Evolutionary conservation across 2,797 vertebrate species (phyloP).

Genomic region (Vultur gryphus): DNA sequence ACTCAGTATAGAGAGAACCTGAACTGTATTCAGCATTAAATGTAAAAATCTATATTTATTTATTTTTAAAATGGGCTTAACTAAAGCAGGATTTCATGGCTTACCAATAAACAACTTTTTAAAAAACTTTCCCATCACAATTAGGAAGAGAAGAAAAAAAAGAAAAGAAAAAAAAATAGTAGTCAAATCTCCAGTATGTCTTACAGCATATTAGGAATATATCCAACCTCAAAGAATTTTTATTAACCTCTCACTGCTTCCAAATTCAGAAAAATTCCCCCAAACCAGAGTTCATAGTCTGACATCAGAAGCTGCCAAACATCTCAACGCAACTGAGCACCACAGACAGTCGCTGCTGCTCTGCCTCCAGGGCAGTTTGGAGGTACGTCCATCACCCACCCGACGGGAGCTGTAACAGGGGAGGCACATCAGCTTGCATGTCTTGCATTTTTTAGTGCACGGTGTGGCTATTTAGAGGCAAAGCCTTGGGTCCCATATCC

Average conservation of each 20-base stretch:
- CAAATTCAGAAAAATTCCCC: background rate
- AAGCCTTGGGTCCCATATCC: background rate
- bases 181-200: background rate
- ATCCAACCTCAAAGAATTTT: background rate
- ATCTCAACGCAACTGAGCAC: fast-evolving
- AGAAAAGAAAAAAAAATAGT: background rate
- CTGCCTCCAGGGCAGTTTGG: background rate
- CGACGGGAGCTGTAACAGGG: fast-evolving
- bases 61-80: background rate
- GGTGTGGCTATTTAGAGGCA: background rate
- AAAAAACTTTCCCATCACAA: background rate
- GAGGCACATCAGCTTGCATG: background rate
- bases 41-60: background rate
- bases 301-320: background rate
- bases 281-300: background rate
- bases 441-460: background rate
- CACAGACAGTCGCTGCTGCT: fast-evolving
- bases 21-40: background rate
- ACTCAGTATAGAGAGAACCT: background rate
- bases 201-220: background rate
- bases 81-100: background rate
- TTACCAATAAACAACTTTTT: background rate
- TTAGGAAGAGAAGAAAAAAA: background rate
- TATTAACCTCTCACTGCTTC: background rate
- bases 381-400: background rate